phyloP scores from a whole-genome alignment of 2,888 invertebrate species.

The Lobophora halterata region DNA sequence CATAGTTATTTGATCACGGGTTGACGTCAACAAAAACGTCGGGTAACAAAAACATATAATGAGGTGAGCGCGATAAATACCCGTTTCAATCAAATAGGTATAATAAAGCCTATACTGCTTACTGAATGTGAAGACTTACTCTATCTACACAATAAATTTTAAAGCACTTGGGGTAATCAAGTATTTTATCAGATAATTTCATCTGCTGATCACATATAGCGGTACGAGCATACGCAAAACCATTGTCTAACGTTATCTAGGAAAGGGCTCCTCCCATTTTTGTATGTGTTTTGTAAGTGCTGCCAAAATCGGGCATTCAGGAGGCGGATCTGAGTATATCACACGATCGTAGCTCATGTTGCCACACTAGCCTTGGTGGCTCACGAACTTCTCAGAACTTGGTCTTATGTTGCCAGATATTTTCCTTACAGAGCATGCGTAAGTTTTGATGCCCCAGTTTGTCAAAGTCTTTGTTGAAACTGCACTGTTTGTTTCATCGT shows the following conservation, averaged over 20 bases:
- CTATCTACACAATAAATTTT: too few relatives aligned
- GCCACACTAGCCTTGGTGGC: constrained; percentile 44
- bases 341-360: constrained; percentile 47
- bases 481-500: neutral
- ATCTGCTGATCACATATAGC: constrained; percentile 3
- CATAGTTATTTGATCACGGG: too few relatives aligned
- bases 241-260: constrained; percentile 19
- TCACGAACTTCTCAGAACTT: constrained; percentile 18
- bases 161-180: too few relatives aligned
- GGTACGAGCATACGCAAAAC: constrained; percentile 6
- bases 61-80: too few relatives aligned
- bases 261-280: constrained; percentile 11
- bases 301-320: constrained; percentile 53
- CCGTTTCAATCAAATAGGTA: too few relatives aligned
- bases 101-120: too few relatives aligned
- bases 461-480: neutral
- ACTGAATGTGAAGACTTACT: too few relatives aligned
- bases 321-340: constrained; percentile 52
- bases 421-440: constrained; percentile 19
- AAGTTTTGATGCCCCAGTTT: constrained; percentile 6
- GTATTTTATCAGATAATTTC: constrained; percentile 14
- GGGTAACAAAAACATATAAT: too few relatives aligned
- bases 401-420: neutral
- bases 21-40: too few relatives aligned
- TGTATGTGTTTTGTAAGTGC: constrained; percentile 46